Evolutionary conservation across 2,113 vertebrate genomes (phyloP), one percentile per base, ranked within the genome.

Genomic region (Corydoras maculifer): DNA sequence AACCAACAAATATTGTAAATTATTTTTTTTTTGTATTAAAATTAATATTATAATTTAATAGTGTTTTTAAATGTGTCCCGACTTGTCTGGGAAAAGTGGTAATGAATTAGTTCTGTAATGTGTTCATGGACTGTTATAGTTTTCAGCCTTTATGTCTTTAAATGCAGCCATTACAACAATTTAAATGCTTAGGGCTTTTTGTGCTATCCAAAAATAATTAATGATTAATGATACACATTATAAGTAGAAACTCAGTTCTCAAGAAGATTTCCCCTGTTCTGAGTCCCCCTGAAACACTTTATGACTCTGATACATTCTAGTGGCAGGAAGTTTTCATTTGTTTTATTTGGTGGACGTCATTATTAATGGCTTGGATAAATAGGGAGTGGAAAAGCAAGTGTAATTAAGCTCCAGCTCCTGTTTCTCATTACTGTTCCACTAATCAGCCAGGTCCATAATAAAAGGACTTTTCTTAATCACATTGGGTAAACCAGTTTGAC

Each of bases 381-480:
- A 55, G 32, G 59, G 9, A 15, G 69, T 73, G 62, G 60, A 70
- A 75, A 53, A 73, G 65, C 70, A 68, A 54, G 73, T 79, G 75
- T 70, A 78, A 79, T 82, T 79, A 81, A 74, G 68, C 73, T 64
- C 55, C 58, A 61, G 77, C 71, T 68, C 68, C 62, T 57, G 68
- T 84, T 86, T 74, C 85, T 88, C 84, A 87, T 87, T 86, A 85
- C 81, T 29, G 54, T 65, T 68, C 80, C 68, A 83, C 81, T 87
- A 87, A 89, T 87, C 87, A 86, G 63, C 15, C 65, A 31, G 69
- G 82, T 74, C 79, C 78, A 77, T 87, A 87, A 87, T 87, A 88
- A 88, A 88, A 78, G 31, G 76, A 84, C 73, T 84, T 88, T 83
- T 80, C 82, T 83, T 87, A 86, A 88, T 90, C 85, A 88, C 70